Evolutionary conservation across 2,113 vertebrate genomes (phyloP).

Genomic region (Promerops cafer): DNA sequence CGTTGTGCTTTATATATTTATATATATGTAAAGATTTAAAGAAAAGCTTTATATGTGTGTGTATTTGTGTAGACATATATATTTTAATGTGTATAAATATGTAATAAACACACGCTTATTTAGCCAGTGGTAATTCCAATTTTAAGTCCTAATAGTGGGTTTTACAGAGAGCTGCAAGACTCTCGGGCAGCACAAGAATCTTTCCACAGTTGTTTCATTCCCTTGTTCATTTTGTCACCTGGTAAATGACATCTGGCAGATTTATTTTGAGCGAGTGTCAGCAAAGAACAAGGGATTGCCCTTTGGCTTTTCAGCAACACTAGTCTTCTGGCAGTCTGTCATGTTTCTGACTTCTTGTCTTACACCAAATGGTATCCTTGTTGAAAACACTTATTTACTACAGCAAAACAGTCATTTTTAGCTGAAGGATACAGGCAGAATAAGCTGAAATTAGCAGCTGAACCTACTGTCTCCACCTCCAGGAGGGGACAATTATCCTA

Average conservation of each 20-base stretch:
- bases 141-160: background rate
- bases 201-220: background rate
- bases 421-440: background rate
- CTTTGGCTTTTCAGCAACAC: background rate
- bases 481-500: background rate
- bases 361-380: background rate
- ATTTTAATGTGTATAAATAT: background rate
- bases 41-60: background rate
- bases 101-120: background rate
- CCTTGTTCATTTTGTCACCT: background rate
- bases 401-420: background rate
- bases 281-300: background rate
- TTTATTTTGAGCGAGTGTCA: background rate
- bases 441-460: background rate
- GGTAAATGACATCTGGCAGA: background rate
- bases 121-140: background rate
- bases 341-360: background rate
- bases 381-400: background rate
- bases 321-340: background rate
- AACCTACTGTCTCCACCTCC: background rate
- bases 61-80: background rate
- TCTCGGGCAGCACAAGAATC: background rate
- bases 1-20: rapidly evolving
- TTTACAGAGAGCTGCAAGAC: background rate
- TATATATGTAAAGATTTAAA: background rate